phyloP scores from a whole-genome alignment of 2,797 vertebrate genomes.

The Spinus pinus region DNA sequence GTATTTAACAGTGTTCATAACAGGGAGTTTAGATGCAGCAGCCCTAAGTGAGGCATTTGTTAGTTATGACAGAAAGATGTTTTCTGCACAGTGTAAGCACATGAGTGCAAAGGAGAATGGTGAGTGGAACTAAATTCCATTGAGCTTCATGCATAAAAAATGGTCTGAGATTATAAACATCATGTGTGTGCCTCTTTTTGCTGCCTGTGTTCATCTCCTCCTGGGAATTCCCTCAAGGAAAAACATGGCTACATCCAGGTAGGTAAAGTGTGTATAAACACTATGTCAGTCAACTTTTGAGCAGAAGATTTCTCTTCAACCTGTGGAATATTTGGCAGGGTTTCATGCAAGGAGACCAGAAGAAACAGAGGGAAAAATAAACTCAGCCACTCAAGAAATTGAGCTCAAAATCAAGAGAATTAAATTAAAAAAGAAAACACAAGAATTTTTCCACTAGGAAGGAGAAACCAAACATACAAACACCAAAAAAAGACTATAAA shows the following conservation, averaged over 20 bases:
- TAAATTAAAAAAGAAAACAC: background rate
- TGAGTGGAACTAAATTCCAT: background rate
- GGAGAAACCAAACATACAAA: background rate
- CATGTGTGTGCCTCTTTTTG: background rate
- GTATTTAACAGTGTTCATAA: background rate
- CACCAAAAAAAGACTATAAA: background rate
- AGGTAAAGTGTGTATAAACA: background rate
- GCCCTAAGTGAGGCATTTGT: background rate
- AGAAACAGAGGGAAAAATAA: background rate
- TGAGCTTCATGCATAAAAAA: background rate
- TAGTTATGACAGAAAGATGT: background rate
- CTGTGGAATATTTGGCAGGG: background rate
- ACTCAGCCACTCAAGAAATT: accelerated
- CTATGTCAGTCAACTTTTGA: accelerated
- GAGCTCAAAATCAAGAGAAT: background rate
- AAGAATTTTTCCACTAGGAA: background rate
- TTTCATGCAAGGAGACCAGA: background rate
- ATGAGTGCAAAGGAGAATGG: background rate
- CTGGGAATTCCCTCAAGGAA: background rate
- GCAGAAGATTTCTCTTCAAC: background rate
- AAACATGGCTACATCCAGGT: background rate
- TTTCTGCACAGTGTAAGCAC: background rate
- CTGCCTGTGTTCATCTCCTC: background rate
- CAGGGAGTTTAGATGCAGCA: background rate
- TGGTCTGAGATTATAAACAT: background rate